Percentiles rank a stretch among this genome's conserved stretches.
These are phyloP conservation scores for Gyps fulvus DNA, from an alignment of 2,113 vertebrate species.

Conservation along the genomic window DNA sequence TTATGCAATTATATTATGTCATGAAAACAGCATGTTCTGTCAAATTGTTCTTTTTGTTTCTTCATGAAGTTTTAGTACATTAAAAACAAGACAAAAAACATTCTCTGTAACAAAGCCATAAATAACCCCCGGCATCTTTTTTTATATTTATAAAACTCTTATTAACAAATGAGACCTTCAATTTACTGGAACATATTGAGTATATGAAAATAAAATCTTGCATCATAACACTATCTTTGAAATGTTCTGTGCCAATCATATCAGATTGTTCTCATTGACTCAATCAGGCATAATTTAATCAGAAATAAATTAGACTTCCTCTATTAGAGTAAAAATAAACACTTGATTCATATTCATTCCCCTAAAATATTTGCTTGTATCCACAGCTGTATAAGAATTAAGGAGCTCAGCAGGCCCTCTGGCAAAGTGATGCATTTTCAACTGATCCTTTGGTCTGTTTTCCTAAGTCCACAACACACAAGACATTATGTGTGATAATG, in stretches of 20 bases:
- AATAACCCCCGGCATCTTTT: neutral
- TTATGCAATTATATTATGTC: slow-evolving; percentile 25
- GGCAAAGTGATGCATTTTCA: neutral
- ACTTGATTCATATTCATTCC: neutral
- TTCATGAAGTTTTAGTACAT: neutral
- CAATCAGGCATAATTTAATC: slow-evolving; percentile 25
- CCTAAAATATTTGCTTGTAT: neutral
- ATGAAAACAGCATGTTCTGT: slow-evolving; percentile 8
- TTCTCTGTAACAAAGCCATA: neutral
- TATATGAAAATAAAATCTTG: neutral
- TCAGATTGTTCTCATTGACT: neutral
- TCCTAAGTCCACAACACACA: neutral
- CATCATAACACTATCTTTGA: neutral
- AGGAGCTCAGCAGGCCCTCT: neutral
- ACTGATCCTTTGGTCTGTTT: neutral
- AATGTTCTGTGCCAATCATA: neutral
- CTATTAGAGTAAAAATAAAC: neutral
- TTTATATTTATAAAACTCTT: neutral
- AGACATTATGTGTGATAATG: neutral
- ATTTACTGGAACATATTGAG: neutral
- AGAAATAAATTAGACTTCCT: slow-evolving; percentile 19
- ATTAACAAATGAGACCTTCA: neutral
- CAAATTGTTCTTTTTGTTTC: slow-evolving; percentile 1
- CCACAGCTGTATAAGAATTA: neutral
- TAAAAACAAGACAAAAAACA: slow-evolving; percentile 9